phyloP scores from a whole-genome alignment of 2,888 invertebrate species.

The Pyrochroa serraticornis region DNA sequence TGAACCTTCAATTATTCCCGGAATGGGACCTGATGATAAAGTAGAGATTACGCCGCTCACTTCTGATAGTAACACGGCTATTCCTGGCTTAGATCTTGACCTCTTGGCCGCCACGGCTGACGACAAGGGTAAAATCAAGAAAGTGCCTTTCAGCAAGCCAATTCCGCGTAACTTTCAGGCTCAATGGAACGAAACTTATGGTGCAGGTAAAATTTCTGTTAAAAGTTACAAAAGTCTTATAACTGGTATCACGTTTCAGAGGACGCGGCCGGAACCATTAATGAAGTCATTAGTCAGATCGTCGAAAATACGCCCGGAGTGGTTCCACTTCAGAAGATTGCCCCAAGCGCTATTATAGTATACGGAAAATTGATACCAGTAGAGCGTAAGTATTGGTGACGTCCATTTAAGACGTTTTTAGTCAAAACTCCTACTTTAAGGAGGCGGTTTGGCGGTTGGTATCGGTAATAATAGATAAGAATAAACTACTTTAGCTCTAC shows the following conservation, averaged over 20 bases:
- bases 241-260: constrained; percentile 43
- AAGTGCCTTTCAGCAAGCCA: constrained; percentile 93
- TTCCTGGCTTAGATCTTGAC: constrained; percentile 88
- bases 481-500: no score
- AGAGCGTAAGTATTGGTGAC: constrained; percentile 61
- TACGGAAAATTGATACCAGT: constrained; percentile 84
- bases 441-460: neutral
- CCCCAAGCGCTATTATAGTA: constrained; percentile 80
- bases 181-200: constrained; percentile 86
- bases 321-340: constrained; percentile 76
- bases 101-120: constrained; percentile 64
- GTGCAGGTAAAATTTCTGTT: constrained; percentile 10
- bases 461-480: no score
- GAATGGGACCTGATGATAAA: constrained; percentile 98
- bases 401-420: no score
- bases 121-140: constrained; percentile 76
- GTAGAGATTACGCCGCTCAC: constrained; percentile 81
- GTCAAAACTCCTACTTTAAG: neutral
- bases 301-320: constrained; percentile 81
- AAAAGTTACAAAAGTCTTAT: no score
- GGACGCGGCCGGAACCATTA: constrained; percentile 61
- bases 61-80: constrained; percentile 77
- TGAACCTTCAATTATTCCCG: constrained; percentile 85
- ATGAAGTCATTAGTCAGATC: constrained; percentile 73
- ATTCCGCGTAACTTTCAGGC: constrained; percentile 96